Percentiles rank a stretch among this genome's conserved stretches.
These are phyloP conservation scores for Paraplagusia blochii DNA, from an alignment of 2,113 vertebrate genomes.

Conservation along the genomic window DNA sequence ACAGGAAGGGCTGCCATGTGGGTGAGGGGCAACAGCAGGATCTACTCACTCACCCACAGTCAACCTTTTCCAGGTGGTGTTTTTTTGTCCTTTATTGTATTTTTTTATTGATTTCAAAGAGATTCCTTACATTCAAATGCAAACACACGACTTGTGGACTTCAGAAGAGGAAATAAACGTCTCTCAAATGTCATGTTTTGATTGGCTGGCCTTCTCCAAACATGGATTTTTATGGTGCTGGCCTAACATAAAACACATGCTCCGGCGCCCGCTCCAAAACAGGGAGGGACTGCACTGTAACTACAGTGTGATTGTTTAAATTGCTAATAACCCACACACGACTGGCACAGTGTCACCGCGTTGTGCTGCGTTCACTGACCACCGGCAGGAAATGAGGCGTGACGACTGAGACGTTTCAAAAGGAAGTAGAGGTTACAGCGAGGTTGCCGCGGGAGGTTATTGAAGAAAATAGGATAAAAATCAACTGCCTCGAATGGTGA, in stretches of 20 bases:
- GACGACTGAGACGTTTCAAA: constrained; percentile 42
- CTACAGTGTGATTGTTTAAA: constrained; percentile 36
- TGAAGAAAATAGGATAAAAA: no score
- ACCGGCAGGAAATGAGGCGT: constrained; percentile 56
- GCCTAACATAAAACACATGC: constrained; percentile 46
- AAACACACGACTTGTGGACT: constrained; percentile 22
- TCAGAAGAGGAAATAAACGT: background rate
- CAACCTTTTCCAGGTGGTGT: background rate
- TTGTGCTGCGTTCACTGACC: constrained; percentile 26
- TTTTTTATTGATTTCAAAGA: constrained; percentile 34
- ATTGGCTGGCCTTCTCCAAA: constrained; percentile 11
- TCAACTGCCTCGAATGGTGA: no score
- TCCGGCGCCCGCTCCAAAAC: background rate
- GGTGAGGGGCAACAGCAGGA: constrained; percentile 25
- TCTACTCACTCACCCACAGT: constrained; percentile 4
- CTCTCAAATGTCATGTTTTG: constrained; percentile 1
- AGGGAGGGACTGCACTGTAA: constrained; percentile 15
- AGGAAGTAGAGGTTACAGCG: constrained; percentile 34
- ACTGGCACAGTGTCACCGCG: constrained; percentile 37
- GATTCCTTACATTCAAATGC: constrained; percentile 26
- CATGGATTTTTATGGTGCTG: background rate
- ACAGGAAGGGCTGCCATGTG: constrained; percentile 46
- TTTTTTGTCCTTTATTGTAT: constrained; percentile 10
- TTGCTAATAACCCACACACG: constrained; percentile 52
- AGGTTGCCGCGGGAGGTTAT: background rate